phyloP scores from a whole-genome alignment of 2,888 invertebrate species.

The Ochropacha duplaris region DNA sequence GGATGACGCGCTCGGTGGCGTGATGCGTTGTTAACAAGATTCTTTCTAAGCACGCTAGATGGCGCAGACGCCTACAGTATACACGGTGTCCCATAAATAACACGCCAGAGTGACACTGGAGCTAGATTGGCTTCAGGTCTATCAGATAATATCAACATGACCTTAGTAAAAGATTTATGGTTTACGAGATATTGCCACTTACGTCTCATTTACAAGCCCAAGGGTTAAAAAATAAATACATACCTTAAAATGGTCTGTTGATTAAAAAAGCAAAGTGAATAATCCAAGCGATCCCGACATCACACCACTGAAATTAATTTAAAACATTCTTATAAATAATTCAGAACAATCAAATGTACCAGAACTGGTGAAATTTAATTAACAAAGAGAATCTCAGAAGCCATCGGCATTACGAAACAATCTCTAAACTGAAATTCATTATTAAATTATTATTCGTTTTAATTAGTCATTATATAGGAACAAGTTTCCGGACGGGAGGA shows the following conservation, averaged over 20 bases:
- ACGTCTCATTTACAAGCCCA: no score
- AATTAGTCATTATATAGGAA: conserved; percentile 34
- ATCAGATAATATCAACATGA: no score
- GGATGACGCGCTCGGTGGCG: no score
- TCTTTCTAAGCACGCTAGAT: no score
- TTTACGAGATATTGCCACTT: no score
- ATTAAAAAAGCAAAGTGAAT: not conserved
- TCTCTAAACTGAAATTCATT: conserved; percentile 34
- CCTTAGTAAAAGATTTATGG: no score
- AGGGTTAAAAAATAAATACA: no score
- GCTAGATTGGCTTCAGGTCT: no score
- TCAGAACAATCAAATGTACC: conserved; percentile 23
- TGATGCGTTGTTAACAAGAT: no score
- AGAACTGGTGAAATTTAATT: conserved; percentile 38
- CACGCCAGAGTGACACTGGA: no score
- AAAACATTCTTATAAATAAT: conserved; percentile 13
- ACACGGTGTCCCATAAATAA: no score
- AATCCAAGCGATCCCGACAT: not conserved
- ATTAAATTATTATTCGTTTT: conserved; percentile 35
- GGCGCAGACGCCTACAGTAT: no score
- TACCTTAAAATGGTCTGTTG: not conserved
- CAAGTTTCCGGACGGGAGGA: conserved; percentile 6
- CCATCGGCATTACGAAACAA: conserved; percentile 22
- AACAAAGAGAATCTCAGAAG: conserved; percentile 23
- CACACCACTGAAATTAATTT: not conserved